Evolutionary conservation across 2,888 invertebrate species (phyloP), one percentile per base, ranked within the genome.

Genomic region (Melanotus villosus): DNA sequence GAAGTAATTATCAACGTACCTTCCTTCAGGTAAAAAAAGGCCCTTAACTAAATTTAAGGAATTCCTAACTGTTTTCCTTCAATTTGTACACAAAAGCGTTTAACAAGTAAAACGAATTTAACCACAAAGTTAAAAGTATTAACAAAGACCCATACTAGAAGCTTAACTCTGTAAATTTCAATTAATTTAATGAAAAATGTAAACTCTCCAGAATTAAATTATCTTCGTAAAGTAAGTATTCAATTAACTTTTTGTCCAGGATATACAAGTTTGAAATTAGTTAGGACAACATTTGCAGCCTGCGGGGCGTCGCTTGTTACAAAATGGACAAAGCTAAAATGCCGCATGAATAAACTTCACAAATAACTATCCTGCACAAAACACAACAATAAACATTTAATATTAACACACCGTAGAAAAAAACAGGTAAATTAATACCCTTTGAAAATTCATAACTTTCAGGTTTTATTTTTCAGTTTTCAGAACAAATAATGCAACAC

Each of bases 201-300:
- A 59, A 66, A 66, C 66, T 66, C 57, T 34, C 43, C 12, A 21
- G 38, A 66, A 66, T 66, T 66, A 60, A 66, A 66, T 66, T 66
- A 60, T 66, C 60, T 60, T 30, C 65, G 21, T 41, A 12, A 21
- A 65, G 57, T 65, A 38, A 52, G 59, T 60, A 65, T 65, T 65
- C 59, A 69, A 69, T 69, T 69, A 69, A 68, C 64, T 58, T 52
- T 63, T 56, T 57, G 63, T 65, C 23, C 36, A 18, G 9, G 34
- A 50, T 47, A 58, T 30, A 36, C 47, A 52, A 63, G 63, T 63
- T 68, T 50, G 57, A 68, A 68, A 68, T 68, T 68, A 68, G 57
- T 58, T 63, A n/a, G 50, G 56, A 38, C 45, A 43, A 38, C 57
- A 41, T 34, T 56, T 59, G 36, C 50, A 18, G 18, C 9, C 26